These are phyloP conservation scores for Cardinalis cardinalis DNA, from an alignment of 2,113 vertebrate genomes.

Conservation along the genomic window DNA sequence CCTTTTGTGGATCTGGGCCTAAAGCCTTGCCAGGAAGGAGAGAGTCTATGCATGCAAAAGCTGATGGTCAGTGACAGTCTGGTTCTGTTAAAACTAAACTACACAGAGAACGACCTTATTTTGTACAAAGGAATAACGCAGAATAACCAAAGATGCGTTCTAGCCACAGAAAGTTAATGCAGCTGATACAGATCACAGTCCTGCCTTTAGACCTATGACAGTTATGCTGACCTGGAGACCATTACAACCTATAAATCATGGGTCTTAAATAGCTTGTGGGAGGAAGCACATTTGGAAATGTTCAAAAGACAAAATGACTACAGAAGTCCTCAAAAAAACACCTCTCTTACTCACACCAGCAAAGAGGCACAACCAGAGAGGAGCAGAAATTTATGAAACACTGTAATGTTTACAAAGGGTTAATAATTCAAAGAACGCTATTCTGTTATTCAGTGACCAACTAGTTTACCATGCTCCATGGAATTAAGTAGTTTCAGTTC, in stretches of 20 bases:
- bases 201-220: not conserved
- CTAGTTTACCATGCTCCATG: not conserved
- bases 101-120: conserved; percentile 19
- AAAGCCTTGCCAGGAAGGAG: conserved; percentile 34
- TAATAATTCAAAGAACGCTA: conserved; percentile 15
- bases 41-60: conserved; percentile 47
- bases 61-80: conserved; percentile 41
- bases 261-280: not conserved
- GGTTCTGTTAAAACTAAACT: conserved; percentile 39
- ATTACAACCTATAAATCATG: not conserved
- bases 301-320: not conserved
- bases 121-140: conserved; percentile 29
- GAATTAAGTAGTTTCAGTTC: not conserved
- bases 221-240: conserved; percentile 28
- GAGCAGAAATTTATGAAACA: not conserved
- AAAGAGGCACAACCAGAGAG: not conserved
- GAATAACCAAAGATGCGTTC: not conserved
- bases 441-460: conserved; percentile 3
- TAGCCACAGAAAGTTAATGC: conserved; percentile 14
- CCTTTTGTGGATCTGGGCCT: conserved; percentile 50
- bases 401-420: not conserved
- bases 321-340: not conserved
- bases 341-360: not conserved
- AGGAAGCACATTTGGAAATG: not conserved
- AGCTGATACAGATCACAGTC: conserved; percentile 25